These are phyloP conservation scores for Crepidodera aurea DNA, from an alignment of 2,888 invertebrate genomes.

Conservation along the genomic window DNA sequence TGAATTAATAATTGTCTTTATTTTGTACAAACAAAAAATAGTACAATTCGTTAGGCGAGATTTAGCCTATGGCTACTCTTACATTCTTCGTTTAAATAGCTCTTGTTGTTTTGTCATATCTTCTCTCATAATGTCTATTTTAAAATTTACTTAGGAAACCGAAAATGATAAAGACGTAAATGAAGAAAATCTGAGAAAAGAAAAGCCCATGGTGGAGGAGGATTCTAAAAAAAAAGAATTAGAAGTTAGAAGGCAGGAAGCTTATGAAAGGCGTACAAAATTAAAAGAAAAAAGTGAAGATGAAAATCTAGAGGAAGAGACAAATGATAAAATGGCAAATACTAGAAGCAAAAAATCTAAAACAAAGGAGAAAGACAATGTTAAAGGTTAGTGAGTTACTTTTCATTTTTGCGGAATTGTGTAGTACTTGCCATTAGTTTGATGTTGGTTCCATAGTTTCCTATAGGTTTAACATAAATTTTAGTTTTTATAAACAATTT, in stretches of 20 bases:
- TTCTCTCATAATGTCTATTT: too few species aligned
- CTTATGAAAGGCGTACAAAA: constrained; percentile 49
- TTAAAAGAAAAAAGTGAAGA: constrained; percentile 59
- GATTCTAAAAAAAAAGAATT: constrained; percentile 57
- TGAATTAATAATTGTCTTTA: too few species aligned
- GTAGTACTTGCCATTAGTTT: too few species aligned
- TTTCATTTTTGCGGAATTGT: too few species aligned
- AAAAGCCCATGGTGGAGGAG: constrained; percentile 53
- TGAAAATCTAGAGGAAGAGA: constrained; percentile 51
- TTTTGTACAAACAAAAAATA: too few species aligned
- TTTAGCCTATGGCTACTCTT: too few species aligned
- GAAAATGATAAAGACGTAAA: constrained; percentile 41
- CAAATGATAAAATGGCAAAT: constrained; percentile 58
- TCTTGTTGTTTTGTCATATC: too few species aligned
- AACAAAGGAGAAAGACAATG: constrained; percentile 49
- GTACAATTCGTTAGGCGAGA: too few species aligned
- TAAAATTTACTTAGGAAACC: constrained; percentile 39
- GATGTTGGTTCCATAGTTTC: too few species aligned
- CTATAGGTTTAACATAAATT: too few species aligned
- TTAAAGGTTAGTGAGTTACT: constrained; percentile 42
- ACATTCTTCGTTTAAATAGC: too few species aligned
- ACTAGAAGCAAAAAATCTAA: constrained; percentile 53
- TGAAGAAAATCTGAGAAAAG: constrained; percentile 44
- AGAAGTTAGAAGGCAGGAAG: constrained; percentile 47
- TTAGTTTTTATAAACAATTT: too few species aligned